Conservation (phyloP, 2,888 invertebrate genomes). For the Volucella zonaria region DNA sequence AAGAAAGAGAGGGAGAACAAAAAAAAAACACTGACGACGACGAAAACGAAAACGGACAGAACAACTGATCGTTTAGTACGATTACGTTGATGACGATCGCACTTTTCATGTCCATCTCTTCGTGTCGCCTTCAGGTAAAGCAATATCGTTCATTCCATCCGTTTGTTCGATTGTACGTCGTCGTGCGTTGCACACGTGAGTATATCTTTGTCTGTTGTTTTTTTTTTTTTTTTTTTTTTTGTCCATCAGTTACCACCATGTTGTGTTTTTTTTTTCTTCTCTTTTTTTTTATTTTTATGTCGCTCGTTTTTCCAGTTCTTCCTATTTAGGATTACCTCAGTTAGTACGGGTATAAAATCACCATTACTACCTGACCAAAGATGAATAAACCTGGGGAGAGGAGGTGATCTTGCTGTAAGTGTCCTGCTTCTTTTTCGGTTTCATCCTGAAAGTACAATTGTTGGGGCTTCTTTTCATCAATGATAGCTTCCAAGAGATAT, state of each 20-base stretch:
- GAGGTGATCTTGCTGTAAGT: constrained; percentile 68
- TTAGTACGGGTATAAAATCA: constrained; percentile 1
- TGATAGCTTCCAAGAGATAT: constrained; percentile 58
- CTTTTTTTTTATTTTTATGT: constrained; percentile 12
- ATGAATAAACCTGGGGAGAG: constrained; percentile 62
- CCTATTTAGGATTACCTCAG: constrained; percentile 26
- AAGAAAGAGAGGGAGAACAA: not conserved
- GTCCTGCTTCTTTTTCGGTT: constrained; percentile 52
- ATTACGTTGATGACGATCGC: constrained; percentile 72
- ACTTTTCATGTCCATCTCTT: constrained; percentile 69
- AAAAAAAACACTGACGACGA: constrained; percentile 24
- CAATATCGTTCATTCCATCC: constrained; percentile 41
- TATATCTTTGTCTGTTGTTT: constrained; percentile 52
- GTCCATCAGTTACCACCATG: constrained; percentile 72
- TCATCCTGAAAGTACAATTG: constrained; percentile 25
- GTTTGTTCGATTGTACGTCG: constrained; percentile 41
- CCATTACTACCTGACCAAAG: constrained; percentile 45
- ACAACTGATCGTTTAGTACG: constrained; percentile 71
- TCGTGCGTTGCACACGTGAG: constrained; percentile 72
- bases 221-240: constrained; percentile 56
- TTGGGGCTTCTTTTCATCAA: constrained; percentile 69
- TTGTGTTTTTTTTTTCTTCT: constrained; percentile 54
- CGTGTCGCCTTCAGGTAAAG: constrained; percentile 58
- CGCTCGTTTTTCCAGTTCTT: constrained; percentile 67
- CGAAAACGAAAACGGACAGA: constrained; percentile 66